Base-by-base conservation (phyloP, 2,888 invertebrate species). In the Caenorhabditis auriculariae region DNA sequence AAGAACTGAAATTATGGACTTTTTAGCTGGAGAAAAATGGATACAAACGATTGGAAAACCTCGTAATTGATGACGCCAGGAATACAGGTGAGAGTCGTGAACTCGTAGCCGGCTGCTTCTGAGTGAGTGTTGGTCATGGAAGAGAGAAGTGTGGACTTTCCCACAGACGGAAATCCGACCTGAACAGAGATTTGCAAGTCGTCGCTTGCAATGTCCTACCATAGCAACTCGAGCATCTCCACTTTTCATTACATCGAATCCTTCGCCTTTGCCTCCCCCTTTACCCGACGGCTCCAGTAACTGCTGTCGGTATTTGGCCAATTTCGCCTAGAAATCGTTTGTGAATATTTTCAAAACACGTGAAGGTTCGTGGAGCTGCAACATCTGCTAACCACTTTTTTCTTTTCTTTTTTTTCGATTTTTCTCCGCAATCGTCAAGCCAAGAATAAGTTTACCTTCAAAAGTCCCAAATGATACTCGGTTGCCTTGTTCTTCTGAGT, bases 401-500 rank as follows among this genome's bases (percentile, higher is more conserved):
- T n/a, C n/a, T n/a, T n/a, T n/a, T n/a, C n/a, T n/a, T n/a, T n/a
- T n/a, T n/a, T n/a, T n/a, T n/a, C n/a, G n/a, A n/a, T n/a, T n/a
- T n/a, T n/a, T n/a, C n/a, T n/a, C n/a, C 35, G n/a, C 35, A 32
- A 15, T 41, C 17, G 12, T 41, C 41, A 17, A 9, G 12, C 7
- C 12, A 41, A 15, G 17, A 17, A n/a, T 19, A 41, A 4, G n/a
- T 60, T 83, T 0, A 96, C 98, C 85, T 99, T 98, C 54, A 99
- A 83, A 43, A 98, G 86, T 38, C 98, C 98, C 85, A 98, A 88
- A 86, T 99, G 98, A 81, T 98, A 96, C 83, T 98, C 98, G 77
- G 98, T 98, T 6, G 96, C 96, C 89, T 98, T 98, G 85, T 98
- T 98, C 85, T 98, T 98, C 83, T 98, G 98, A 19, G 98, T 98